Evolutionary conservation across 2,113 vertebrate species (phyloP).

Genomic region (Myiagra hebetior): DNA sequence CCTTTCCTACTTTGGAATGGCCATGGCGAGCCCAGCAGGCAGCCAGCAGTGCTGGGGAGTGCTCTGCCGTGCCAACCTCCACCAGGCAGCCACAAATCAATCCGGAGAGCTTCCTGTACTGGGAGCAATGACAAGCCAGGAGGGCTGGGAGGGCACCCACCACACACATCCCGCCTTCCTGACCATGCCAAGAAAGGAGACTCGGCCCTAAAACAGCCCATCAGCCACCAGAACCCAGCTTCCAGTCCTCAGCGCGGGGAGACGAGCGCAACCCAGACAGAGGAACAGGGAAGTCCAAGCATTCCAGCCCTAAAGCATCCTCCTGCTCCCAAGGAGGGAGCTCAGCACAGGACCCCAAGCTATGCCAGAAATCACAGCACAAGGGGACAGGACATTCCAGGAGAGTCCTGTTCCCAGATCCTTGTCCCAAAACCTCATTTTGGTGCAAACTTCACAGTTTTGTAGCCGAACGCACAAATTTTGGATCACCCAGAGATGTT

Average conservation of each 20-base stretch:
- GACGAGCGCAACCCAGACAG: accelerated
- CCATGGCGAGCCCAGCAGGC: not conserved
- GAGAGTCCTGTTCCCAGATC: not conserved
- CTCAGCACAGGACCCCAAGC: not conserved
- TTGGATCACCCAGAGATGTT: not conserved
- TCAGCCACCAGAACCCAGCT: not conserved
- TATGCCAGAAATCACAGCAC: not conserved
- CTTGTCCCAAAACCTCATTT: not conserved
- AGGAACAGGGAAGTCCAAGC: not conserved
- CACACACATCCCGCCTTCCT: not conserved
- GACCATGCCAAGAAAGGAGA: not conserved
- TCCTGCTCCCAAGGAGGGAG: not conserved
- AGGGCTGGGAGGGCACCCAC: not conserved
- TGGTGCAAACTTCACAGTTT: not conserved
- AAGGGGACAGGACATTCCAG: accelerated
- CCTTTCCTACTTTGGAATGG: not conserved
- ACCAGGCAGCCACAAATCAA: not conserved
- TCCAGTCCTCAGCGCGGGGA: accelerated
- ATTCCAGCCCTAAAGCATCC: not conserved
- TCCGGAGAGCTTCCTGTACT: not conserved
- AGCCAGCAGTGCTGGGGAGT: not conserved
- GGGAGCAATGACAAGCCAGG: not conserved
- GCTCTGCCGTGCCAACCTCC: accelerated
- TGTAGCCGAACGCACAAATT: accelerated
- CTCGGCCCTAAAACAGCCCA: accelerated